Conservation (phyloP, 2,888 invertebrate genomes). For the Zele albiditarsus region DNA sequence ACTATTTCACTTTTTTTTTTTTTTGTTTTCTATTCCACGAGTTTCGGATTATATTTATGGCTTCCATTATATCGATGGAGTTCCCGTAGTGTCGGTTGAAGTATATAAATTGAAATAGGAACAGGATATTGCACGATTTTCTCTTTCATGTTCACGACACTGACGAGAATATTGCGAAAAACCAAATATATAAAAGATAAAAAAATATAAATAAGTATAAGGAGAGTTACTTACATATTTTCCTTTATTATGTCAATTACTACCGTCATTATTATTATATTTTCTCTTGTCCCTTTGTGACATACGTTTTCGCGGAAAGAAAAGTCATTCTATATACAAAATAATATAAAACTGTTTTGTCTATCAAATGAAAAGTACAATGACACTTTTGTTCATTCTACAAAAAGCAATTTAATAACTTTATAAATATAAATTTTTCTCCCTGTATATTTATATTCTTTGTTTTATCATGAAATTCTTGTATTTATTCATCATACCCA, state of each 20-base stretch:
- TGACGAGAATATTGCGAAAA: too few relatives aligned
- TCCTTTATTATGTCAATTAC: too few relatives aligned
- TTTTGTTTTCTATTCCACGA: neutral
- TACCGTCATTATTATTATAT: too few relatives aligned
- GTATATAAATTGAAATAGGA: too few relatives aligned
- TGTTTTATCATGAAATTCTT: neutral
- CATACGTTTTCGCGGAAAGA: too few relatives aligned
- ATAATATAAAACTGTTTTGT: neutral
- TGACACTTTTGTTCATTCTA: neutral
- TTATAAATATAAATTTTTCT: neutral
- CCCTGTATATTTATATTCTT: neutral
- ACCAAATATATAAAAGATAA: too few relatives aligned
- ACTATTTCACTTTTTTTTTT: neutral
- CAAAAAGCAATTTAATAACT: neutral
- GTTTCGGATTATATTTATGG: neutral
- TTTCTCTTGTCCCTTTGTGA: too few relatives aligned
- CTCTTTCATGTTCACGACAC: too few relatives aligned
- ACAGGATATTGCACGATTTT: too few relatives aligned
- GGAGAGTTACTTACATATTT: too few relatives aligned
- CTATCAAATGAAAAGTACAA: neutral
- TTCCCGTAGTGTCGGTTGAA: neutral
- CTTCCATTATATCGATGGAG: neutral
- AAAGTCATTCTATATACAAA: too few relatives aligned
- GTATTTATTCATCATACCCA: neutral
- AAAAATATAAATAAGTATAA: too few relatives aligned